Evolutionary conservation across 1,140 invertebrate genomes (phyloP).

Genomic region (Neodiprion pinetum): DNA sequence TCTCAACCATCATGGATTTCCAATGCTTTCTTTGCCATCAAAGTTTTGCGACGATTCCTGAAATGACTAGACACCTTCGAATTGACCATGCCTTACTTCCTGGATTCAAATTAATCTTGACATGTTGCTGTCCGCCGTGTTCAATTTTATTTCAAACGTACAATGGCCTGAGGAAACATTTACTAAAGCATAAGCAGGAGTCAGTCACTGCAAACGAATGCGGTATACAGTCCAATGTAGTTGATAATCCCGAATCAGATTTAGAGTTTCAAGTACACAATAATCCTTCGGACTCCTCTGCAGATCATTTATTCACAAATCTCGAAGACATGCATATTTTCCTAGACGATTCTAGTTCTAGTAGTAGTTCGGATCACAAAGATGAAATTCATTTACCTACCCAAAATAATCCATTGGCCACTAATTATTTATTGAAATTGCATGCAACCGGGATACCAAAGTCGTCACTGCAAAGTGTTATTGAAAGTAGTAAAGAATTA

Average conservation of each 20-base stretch:
- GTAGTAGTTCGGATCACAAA: not conserved
- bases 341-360: slow-evolving; percentile 1
- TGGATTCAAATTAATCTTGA: slow-evolving; percentile 1
- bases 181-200: slow-evolving; percentile 1
- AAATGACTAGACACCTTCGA: not conserved
- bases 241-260: not conserved
- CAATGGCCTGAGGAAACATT: slow-evolving; percentile 17
- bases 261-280: not conserved
- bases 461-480: slow-evolving; percentile 13
- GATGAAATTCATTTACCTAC: not conserved
- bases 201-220: no score
- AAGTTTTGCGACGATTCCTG: not conserved
- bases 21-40: not conserved
- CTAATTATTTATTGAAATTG: slow-evolving; percentile 15
- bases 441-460: slow-evolving; percentile 19
- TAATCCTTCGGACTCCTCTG: not conserved
- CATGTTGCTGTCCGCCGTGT: slow-evolving; percentile 7
- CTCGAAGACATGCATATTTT: not conserved
- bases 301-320: not conserved
- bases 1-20: not conserved
- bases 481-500: slow-evolving; percentile 8
- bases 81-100: slow-evolving; percentile 9
- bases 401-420: not conserved
- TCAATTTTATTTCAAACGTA: slow-evolving; percentile 13
- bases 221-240: no score